Conservation (phyloP, 2,888 invertebrate genomes). For the Cepaea hortensis region DNA sequence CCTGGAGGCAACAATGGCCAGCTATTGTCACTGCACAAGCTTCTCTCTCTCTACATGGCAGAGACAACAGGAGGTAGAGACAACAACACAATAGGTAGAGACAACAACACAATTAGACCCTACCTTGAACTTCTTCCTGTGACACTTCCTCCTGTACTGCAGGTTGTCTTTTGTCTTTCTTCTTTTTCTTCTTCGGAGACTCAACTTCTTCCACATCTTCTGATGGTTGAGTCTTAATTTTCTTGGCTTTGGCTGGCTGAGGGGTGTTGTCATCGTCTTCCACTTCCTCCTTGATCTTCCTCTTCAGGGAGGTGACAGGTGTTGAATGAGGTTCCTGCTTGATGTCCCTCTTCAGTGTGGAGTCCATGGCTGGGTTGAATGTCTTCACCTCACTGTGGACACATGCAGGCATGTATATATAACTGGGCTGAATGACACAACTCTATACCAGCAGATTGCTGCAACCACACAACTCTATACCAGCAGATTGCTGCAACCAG, state of each 20-base stretch:
- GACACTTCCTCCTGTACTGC: constrained; percentile 55
- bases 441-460: no score
- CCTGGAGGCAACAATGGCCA: no score
- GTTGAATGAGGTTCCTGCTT: background rate
- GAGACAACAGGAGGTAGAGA: no score
- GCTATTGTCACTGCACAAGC: no score
- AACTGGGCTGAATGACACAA: no score
- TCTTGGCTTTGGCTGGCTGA: constrained; percentile 53
- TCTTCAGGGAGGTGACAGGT: constrained; percentile 59
- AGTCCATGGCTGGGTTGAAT: constrained; percentile 88
- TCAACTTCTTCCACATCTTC: constrained; percentile 27
- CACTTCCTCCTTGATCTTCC: constrained; percentile 67
- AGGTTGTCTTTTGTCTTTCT: constrained; percentile 46
- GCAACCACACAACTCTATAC: no score
- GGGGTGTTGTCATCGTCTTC: constrained; percentile 55
- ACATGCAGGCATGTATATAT: no score
- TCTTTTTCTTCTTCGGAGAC: constrained; percentile 45
- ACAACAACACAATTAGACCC: background rate
- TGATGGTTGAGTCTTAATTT: constrained; percentile 23
- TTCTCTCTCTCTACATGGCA: no score
- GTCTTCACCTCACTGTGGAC: constrained; percentile 85
- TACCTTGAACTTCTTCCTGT: constrained; percentile 29
- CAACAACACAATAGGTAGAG: no score
- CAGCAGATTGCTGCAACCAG: no score
- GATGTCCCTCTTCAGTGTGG: constrained; percentile 82